Percentiles rank a stretch among this genome's conserved stretches.
Evolutionary conservation across 1,140 invertebrate species (phyloP).

Genomic region (Argopecten irradians): DNA sequence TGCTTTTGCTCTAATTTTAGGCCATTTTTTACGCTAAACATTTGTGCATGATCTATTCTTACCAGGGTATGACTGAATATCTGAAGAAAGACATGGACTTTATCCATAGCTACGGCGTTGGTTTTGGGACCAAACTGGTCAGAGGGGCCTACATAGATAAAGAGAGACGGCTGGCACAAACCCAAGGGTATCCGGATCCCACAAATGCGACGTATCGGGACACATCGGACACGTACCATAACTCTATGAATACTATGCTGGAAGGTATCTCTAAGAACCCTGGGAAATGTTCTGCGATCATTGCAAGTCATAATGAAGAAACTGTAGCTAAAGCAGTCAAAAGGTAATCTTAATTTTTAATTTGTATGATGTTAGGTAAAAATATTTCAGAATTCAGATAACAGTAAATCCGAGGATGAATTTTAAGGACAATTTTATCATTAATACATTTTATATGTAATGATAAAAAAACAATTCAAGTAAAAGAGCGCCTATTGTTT

Average conservation of each 20-base stretch:
- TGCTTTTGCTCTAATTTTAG: not conserved
- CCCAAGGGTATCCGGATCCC: slow-evolving; percentile 93
- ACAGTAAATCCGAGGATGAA: not conserved
- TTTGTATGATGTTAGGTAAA: not conserved
- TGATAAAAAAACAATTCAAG: not conserved
- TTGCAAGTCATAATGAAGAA: slow-evolving; percentile 98
- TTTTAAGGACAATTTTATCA: not conserved
- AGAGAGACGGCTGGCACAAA: slow-evolving; percentile 78
- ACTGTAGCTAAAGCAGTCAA: slow-evolving; percentile 94
- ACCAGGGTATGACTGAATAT: slow-evolving; percentile 87
- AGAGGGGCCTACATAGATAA: slow-evolving; percentile 98
- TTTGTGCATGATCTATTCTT: slow-evolving; percentile 39
- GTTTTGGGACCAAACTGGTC: slow-evolving; percentile 98
- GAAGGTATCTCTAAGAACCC: slow-evolving; percentile 53
- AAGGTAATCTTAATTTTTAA: slow-evolving; percentile 79
- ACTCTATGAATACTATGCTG: slow-evolving; percentile 69
- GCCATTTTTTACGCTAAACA: too few relatives aligned
- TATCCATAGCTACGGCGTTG: slow-evolving; percentile 94
- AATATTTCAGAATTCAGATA: not conserved
- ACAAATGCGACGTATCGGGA: slow-evolving; percentile 93
- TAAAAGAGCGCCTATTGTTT: not conserved
- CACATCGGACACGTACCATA: slow-evolving; percentile 93
- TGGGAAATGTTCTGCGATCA: slow-evolving; percentile 92
- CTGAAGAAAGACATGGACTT: slow-evolving; percentile 94
- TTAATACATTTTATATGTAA: not conserved